Evolutionary conservation across 2,888 invertebrate species (phyloP).

Genomic region (Dinocampus coccinellae): DNA sequence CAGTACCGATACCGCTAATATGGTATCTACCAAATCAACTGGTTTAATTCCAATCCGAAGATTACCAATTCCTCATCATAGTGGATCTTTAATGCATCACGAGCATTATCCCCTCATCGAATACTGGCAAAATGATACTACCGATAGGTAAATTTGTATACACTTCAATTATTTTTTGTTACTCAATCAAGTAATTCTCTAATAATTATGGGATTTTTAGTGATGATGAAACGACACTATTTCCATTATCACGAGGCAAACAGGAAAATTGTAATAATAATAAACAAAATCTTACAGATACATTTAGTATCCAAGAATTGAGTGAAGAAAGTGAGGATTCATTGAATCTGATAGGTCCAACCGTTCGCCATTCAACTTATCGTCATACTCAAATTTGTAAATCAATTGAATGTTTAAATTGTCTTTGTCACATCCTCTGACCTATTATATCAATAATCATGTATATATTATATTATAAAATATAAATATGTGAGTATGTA

Average conservation of each 20-base stretch:
- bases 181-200: not conserved
- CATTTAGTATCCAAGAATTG: slow-evolving; percentile 74
- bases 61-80: slow-evolving; percentile 66
- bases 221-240: slow-evolving; percentile 68
- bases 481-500: too few species aligned
- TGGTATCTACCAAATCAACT: slow-evolving; percentile 46
- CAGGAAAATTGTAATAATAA: slow-evolving; percentile 54
- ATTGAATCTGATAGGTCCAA: slow-evolving; percentile 58
- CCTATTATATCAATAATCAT: slow-evolving; percentile 47
- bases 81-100: slow-evolving; percentile 48
- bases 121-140: slow-evolving; percentile 69
- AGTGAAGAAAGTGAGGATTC: slow-evolving; percentile 65
- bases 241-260: slow-evolving; percentile 66
- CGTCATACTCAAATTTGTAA: slow-evolving; percentile 61
- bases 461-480: too few species aligned
- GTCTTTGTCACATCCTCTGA: slow-evolving; percentile 59
- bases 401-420: slow-evolving; percentile 61
- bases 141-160: slow-evolving; percentile 66
- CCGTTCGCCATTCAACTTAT: slow-evolving; percentile 50
- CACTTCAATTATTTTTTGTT: too few species aligned
- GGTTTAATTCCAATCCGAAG: slow-evolving; percentile 67
- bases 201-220: slow-evolving; percentile 47
- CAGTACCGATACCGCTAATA: slow-evolving; percentile 52
- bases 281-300: slow-evolving; percentile 72
- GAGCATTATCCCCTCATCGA: slow-evolving; percentile 72